A percentile compares a stretch with the other conserved stretches of the same genome.
Conservation (phyloP, 1,140 invertebrate genomes). For the Drosophila parvula region DNA sequence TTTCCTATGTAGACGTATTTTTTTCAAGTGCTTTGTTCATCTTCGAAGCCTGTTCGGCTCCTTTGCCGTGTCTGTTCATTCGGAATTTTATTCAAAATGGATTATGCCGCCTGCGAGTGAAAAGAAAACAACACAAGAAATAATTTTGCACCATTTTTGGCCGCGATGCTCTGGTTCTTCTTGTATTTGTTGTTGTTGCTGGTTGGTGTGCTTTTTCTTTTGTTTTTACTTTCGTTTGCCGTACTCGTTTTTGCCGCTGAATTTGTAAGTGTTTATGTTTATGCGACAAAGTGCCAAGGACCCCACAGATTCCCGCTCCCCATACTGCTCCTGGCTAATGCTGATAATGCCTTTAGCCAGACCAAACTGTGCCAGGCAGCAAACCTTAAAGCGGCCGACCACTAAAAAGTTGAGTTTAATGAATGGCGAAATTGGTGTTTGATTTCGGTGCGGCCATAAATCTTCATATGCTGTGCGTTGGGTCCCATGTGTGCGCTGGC, state of each 20-base stretch:
- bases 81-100: conserved; percentile 82
- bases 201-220: conserved; percentile 11
- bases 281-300: conserved; percentile 63
- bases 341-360: conserved; percentile 38
- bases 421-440: conserved; percentile 79
- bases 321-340: conserved; percentile 18
- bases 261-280: conserved; percentile 76
- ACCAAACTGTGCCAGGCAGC: background rate
- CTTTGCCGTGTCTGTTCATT: conserved; percentile 75
- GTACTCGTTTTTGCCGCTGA: conserved; percentile 33
- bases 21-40: background rate
- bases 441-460: conserved; percentile 70
- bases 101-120: conserved; percentile 64
- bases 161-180: conserved; percentile 1
- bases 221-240: conserved; percentile 32
- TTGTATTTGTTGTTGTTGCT: conserved; percentile 14
- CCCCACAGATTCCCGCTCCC: conserved; percentile 6
- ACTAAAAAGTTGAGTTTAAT: conserved; percentile 70
- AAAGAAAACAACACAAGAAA: conserved; percentile 47
- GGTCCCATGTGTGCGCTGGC: conserved; percentile 59
- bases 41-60: conserved; percentile 24
- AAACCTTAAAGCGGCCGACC: conserved; percentile 60
- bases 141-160: conserved; percentile 49
- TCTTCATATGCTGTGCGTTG: conserved; percentile 57
- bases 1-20: background rate